Evolutionary conservation across 2,888 invertebrate genomes (phyloP).

Genomic region (Agrenia bidenticulata): DNA sequence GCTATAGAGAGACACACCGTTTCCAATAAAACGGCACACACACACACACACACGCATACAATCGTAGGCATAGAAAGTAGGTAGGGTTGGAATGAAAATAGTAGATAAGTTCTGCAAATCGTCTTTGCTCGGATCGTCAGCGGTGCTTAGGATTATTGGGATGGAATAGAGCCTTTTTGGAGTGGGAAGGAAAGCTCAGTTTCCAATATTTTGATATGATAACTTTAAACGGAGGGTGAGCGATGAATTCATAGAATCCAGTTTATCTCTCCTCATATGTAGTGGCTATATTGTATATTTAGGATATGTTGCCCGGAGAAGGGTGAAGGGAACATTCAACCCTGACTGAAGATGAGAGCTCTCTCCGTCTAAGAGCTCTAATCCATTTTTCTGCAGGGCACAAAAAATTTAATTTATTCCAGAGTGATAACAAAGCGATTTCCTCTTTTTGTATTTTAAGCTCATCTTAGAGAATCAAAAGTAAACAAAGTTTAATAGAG

Average conservation of each 20-base stretch:
- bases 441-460: constrained; percentile 36
- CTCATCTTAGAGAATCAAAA: constrained; percentile 46
- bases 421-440: constrained; percentile 53
- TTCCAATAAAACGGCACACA: too few species aligned
- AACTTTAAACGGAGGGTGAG: constrained; percentile 15
- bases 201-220: constrained; percentile 13
- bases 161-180: constrained; percentile 21
- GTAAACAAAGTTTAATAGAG: constrained; percentile 35
- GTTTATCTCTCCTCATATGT: not conserved
- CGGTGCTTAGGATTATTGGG: constrained; percentile 36
- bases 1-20: too few species aligned
- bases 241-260: too few species aligned
- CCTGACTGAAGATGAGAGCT: constrained; percentile 11
- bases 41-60: not conserved
- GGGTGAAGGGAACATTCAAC: constrained; percentile 15
- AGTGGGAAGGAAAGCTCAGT: constrained; percentile 13
- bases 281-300: not conserved
- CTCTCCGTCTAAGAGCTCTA: not conserved
- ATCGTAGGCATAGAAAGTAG: not conserved
- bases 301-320: not conserved
- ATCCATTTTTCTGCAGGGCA: constrained; percentile 52
- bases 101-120: constrained; percentile 37
- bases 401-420: constrained; percentile 53
- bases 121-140: constrained; percentile 33
- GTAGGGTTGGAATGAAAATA: constrained; percentile 18